Evolutionary conservation across 2,113 vertebrate species (phyloP), one percentile per base, ranked within the genome.

Genomic region (Struthidea cinerea): DNA sequence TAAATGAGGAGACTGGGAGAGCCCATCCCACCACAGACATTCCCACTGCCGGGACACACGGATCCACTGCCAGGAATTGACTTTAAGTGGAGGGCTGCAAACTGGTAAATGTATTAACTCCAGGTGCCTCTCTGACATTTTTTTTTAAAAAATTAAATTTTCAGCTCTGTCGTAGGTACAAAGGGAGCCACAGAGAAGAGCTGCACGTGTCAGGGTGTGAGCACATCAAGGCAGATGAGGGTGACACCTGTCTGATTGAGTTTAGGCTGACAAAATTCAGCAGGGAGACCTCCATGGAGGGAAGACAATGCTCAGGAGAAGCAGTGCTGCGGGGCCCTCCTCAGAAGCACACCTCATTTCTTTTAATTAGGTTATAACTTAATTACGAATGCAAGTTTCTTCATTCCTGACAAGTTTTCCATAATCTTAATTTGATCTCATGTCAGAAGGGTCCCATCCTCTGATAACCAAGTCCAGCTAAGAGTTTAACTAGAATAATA

Each of bases 241-340:
- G 74, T 91, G 98, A 98, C 98, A 98, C 98, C 98, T 98, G 98
- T 98, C 98, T 98, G 96, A 98, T 97, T 97, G 67, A 60, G 97
- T 98, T 98, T 98, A 92, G 93, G 90, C 97, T 98, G 98, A 98
- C 97, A 96, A 97, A 98, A 89, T 84, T 98, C 98, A 98, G 93
- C 97, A 96, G 93, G 91, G 92, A 95, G 93, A 96, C 97, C 97
- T 98, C 96, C 46, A 94, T 61, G 96, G 37, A 97, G 97, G 97
- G 71, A 94, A 77, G 94, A 96, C 91, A 92, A 73, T 77, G 61
- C 32, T 60, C 4, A 0, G n/a, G 74, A 91, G 70, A 80, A 44
- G 65, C 28, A 56, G 32, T 3, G 26, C 67, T 89, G 57, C 0
- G 0, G n/a, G 60, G 63, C 12, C 22, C 42, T 55, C 75, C 57